A percentile compares a stretch with the other conserved stretches of the same genome.
Conservation (phyloP, 2,888 invertebrate species). For the Plebejus melissa region DNA sequence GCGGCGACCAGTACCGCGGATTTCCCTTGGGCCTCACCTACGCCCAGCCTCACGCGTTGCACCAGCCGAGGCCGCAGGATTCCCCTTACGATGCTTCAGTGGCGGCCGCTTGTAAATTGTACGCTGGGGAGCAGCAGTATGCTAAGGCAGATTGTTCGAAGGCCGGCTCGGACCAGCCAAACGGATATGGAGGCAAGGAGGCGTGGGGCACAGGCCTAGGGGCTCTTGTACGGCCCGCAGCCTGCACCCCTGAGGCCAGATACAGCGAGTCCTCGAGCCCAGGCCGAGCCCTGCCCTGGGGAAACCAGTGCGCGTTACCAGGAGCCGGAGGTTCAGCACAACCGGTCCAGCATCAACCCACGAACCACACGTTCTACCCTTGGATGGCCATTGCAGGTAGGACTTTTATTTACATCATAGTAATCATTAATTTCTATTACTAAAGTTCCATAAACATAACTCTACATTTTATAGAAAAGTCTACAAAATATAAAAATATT, state of each 20-base stretch:
- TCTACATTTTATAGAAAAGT: background rate
- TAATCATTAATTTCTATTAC: background rate
- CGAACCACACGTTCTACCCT: slow-evolving; percentile 96
- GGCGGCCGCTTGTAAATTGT: slow-evolving; percentile 90
- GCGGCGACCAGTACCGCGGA: slow-evolving; percentile 90
- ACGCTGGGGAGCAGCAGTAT: slow-evolving; percentile 84
- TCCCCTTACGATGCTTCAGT: slow-evolving; percentile 95
- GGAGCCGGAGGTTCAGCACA: slow-evolving; percentile 89
- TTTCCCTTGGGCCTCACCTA: slow-evolving; percentile 93
- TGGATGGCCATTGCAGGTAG: slow-evolving; percentile 99
- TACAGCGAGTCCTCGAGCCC: slow-evolving; percentile 92
- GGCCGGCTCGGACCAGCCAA: slow-evolving; percentile 80
- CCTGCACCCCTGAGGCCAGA: slow-evolving; percentile 93
- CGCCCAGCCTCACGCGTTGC: slow-evolving; percentile 88
- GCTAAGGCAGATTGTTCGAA: slow-evolving; percentile 89
- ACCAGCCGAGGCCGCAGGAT: slow-evolving; percentile 90
- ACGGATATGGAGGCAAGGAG: slow-evolving; percentile 86
- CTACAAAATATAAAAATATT: background rate
- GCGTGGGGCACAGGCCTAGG: slow-evolving; percentile 84
- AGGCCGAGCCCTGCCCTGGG: slow-evolving; percentile 88
- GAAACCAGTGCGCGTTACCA: slow-evolving; percentile 92
- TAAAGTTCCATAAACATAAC: background rate
- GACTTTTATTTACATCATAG: slow-evolving; percentile 4
- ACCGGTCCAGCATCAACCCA: slow-evolving; percentile 92
- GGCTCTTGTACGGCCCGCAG: slow-evolving; percentile 88